Conservation (phyloP, 2,797 vertebrate species). For the Ctenosaura bakeri region DNA sequence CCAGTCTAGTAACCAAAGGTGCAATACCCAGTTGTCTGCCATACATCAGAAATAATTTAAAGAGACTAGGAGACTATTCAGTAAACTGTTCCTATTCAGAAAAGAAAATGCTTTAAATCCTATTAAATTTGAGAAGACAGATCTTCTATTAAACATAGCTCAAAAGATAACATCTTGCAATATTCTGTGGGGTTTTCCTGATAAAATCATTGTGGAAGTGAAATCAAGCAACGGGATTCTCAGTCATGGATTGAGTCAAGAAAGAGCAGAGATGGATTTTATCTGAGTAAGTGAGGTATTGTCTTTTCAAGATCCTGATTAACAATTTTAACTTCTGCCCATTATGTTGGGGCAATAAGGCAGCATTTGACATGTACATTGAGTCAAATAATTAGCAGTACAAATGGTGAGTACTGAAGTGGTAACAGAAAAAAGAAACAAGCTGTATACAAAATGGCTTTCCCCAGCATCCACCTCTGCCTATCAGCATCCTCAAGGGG, state of each 20-base stretch:
- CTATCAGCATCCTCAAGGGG: not conserved
- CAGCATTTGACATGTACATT: not conserved
- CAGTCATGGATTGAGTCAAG: not conserved
- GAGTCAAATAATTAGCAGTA: not conserved
- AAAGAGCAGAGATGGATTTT: not conserved
- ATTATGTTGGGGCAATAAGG: not conserved
- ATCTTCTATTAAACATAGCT: not conserved
- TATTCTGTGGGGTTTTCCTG: not conserved
- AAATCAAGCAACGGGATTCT: not conserved
- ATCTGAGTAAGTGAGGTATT: not conserved
- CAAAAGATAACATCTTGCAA: not conserved
- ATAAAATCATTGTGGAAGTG: not conserved
- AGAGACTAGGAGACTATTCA: not conserved
- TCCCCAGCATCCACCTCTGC: not conserved
- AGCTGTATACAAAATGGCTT: not conserved
- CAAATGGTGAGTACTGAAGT: not conserved
- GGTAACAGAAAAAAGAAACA: not conserved
- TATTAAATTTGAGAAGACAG: not conserved
- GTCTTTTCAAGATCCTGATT: not conserved
- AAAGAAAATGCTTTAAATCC: slow-evolving; percentile 12
- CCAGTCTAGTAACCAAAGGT: not conserved
- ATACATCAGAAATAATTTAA: not conserved
- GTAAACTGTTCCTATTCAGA: not conserved
- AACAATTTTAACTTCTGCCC: not conserved
- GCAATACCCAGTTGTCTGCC: not conserved